Base-by-base conservation (phyloP, 2,113 vertebrate genomes). In the Numida meleagris region DNA sequence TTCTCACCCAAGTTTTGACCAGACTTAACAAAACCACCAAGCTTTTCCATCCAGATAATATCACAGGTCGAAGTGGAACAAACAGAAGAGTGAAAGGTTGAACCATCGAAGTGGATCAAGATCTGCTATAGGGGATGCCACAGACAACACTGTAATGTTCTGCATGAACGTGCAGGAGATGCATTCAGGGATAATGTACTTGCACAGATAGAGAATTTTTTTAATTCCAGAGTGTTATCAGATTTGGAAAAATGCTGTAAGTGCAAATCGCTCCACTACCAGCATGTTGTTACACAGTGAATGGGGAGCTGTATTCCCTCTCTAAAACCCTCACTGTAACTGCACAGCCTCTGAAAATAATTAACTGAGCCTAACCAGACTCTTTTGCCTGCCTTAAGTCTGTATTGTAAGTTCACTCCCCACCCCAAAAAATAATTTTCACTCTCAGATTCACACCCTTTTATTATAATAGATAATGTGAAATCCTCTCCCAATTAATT, bases 161-260 rank as follows among this genome's bases (percentile, higher is more conserved):
- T 42, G 24, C 87, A 31, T 91, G 83, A 93, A 58, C 0, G 1
- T 91, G 58, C 77, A 96, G 53, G 85, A 92, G 83, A 42, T 84
- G 63, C 89, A 66, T 74, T 81, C 73, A 83, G n/a, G 91, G 83
- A 86, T 94, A 95, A 91, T 65, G 33, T 31, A 20, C 75, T 78
- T 83, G 29, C 25, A 77, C 0, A 82, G 75, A 85, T 4, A 73
- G n/a, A 63, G 91, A 67, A 29, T 81, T 89, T 57, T 94, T 93
- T 82, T 73, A 73, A 90, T 90, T 84, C 88, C 83, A 87, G 12
- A 18, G 12, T 74, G 43, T 96, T 96, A 96, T 96, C 93, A 94
- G 95, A 94, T 94, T 59, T 74, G 77, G 25, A 92, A 96, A 82
- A 94, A 94, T 90, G 93, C 81, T 96, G 67, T 82, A 89, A 1